Percentiles rank a stretch among this genome's conserved stretches.
Evolutionary conservation across 2,113 vertebrate genomes (phyloP).

Genomic region (Diadophis punctatus): DNA sequence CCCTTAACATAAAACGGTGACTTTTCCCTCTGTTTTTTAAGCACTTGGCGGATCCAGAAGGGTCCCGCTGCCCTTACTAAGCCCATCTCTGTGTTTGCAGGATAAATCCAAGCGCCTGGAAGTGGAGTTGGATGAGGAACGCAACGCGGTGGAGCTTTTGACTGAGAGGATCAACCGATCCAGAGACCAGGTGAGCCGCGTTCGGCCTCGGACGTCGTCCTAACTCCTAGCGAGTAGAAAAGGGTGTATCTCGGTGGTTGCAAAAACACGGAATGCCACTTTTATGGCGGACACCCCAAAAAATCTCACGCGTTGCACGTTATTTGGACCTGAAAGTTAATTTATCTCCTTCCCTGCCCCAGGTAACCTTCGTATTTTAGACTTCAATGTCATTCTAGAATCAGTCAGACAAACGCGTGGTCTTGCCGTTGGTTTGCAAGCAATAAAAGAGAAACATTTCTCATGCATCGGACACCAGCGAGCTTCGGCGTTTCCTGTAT

Average conservation of each 20-base stretch:
- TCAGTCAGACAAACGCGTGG: not conserved
- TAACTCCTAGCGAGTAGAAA: not conserved
- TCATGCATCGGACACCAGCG: not conserved
- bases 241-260: no score
- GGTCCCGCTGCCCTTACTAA: not conserved
- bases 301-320: not conserved
- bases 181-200: constrained; percentile 81
- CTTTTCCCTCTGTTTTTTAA: not conserved
- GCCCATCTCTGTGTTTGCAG: constrained; percentile 45
- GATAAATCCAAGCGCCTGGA: constrained; percentile 83
- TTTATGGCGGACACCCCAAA: not conserved
- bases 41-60: not conserved
- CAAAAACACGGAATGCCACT: not conserved
- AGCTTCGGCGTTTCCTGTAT: fast-evolving
- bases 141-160: constrained; percentile 80
- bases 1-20: no score
- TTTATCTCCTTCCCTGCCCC: not conserved
- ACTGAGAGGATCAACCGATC: constrained; percentile 81
- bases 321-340: not conserved
- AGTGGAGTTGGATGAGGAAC: constrained; percentile 89
- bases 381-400: not conserved
- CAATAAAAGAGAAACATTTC: not conserved
- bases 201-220: fast-evolving
- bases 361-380: not conserved
- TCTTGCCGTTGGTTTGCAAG: not conserved